phyloP scores from a whole-genome alignment of 2,888 invertebrate species.

The Smittia aterrima region DNA sequence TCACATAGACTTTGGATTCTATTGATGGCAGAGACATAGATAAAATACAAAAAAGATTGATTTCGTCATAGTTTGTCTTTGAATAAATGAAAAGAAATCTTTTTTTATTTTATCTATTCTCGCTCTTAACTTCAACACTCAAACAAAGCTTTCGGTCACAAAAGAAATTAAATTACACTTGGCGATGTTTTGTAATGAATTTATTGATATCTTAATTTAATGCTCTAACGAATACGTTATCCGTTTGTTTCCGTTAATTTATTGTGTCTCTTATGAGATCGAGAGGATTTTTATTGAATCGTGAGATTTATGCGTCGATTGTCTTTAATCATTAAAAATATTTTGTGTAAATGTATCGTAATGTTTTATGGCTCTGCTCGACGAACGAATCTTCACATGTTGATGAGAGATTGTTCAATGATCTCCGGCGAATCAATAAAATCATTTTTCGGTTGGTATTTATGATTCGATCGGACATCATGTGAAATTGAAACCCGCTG shows the following conservation, averaged over 20 bases:
- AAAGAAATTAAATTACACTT: too few relatives aligned
- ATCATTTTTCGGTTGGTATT: background rate
- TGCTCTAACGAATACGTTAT: too few relatives aligned
- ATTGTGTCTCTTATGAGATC: background rate
- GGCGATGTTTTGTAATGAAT: too few relatives aligned
- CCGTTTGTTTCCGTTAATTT: slow-evolving; percentile 9
- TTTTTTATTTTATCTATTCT: too few relatives aligned
- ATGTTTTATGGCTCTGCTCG: slow-evolving; percentile 33
- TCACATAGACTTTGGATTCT: background rate
- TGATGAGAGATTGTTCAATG: slow-evolving; percentile 4
- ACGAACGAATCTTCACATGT: slow-evolving; percentile 6
- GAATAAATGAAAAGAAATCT: too few relatives aligned
- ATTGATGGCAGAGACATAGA: background rate
- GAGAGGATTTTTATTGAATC: slow-evolving; percentile 25
- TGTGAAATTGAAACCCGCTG: background rate
- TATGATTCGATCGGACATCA: background rate
- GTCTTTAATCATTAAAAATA: slow-evolving; percentile 32
- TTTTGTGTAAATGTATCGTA: slow-evolving; percentile 31
- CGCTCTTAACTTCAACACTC: too few relatives aligned
- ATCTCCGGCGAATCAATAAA: slow-evolving; percentile 11
- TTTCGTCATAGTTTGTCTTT: too few relatives aligned
- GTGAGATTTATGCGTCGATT: slow-evolving; percentile 39
- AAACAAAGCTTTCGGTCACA: too few relatives aligned
- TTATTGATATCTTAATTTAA: background rate
- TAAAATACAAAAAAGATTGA: too few relatives aligned